Conservation (phyloP, 2,888 invertebrate genomes). For the Caenorhabditis sp. region DNA sequence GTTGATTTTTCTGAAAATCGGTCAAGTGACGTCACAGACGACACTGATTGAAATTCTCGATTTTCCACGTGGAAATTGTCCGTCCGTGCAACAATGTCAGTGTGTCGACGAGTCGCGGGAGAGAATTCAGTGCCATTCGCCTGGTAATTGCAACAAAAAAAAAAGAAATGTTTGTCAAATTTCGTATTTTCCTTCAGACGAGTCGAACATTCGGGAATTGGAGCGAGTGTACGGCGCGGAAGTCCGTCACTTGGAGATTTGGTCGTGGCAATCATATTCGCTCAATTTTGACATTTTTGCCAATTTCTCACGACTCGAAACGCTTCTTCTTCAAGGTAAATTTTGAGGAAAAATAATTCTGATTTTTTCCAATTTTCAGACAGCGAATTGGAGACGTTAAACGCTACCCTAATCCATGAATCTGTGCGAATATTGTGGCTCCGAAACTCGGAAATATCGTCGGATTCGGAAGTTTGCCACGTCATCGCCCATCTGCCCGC, state of each 20-base stretch:
- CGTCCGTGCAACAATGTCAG: constrained; percentile 33
- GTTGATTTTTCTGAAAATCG: no score
- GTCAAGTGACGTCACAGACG: background rate
- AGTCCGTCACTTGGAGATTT: constrained; percentile 20
- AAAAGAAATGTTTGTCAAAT: background rate
- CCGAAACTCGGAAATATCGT: constrained; percentile 12
- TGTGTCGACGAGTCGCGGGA: constrained; percentile 22
- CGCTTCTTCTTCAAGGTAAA: constrained; percentile 10
- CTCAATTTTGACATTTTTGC: constrained; percentile 36
- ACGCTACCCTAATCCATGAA: constrained; percentile 4
- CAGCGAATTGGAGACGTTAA: constrained; percentile 24
- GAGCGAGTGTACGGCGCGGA: constrained; percentile 17
- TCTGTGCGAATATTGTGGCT: constrained; percentile 7
- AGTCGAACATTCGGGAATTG: constrained; percentile 18
- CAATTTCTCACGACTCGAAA: constrained; percentile 3
- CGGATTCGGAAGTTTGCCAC: constrained; percentile 37
- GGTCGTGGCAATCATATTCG: constrained; percentile 9
- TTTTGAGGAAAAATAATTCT: background rate
- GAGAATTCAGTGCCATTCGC: constrained; percentile 34
- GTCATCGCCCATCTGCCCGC: constrained; percentile 32
- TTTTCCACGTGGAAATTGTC: constrained; percentile 27
- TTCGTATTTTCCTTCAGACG: constrained; percentile 3
- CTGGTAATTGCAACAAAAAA: constrained; percentile 11
- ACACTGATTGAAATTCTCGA: constrained; percentile 9
- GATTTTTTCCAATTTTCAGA: constrained; percentile 28